Evolutionary conservation across 2,113 vertebrate species (phyloP), one percentile per base, ranked within the genome.

Genomic region (Eupsittula cactorum): DNA sequence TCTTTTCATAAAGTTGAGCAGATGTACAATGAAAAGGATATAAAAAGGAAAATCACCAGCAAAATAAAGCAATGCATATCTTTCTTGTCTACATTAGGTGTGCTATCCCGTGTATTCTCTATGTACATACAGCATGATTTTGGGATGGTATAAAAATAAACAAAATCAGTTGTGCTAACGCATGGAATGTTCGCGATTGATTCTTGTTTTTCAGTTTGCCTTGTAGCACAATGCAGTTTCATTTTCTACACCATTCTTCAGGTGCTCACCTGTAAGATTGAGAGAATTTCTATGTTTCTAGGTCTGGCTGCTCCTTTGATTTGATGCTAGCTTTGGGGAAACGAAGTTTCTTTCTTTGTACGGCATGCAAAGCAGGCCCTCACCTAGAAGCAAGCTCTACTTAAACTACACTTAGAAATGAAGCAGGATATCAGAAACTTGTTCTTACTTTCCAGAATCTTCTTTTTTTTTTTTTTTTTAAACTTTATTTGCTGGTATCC

Each of bases 121-220:
- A 50, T 96, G 95, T 96, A 92, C 78, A 88, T 88, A 94, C 29
- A 90, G 83, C 92, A 96, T 93, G 92, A 82, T 86, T 91, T 92
- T 71, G 82, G 82, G 82, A 49, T 82, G 83, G 80, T 90, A 92
- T 92, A 35, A 93, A 96, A 97, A 96, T 97, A 97, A 96, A 97
- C 63, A 92, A 94, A 95, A 87, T 77, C 69, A 12, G 29, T 94
- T 97, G 93, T 96, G 93, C 70, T 96, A 93, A 89, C 27, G 35
- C 16, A 19, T 0, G 0, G 31, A 28, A 19, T 31, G 60, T 16
- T 68, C 35, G 4, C 5, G 71, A 53, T 46, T 80, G 75, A 46
- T 53, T 82, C 35, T 60, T 96, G 52, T 80, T 87, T 93, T 88
- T 53, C 73, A 33, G 25, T 85, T 57, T 82, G 6, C 23, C 11